Evolutionary conservation across 2,113 vertebrate genomes (phyloP).

Genomic region (Cepphus grylle): DNA sequence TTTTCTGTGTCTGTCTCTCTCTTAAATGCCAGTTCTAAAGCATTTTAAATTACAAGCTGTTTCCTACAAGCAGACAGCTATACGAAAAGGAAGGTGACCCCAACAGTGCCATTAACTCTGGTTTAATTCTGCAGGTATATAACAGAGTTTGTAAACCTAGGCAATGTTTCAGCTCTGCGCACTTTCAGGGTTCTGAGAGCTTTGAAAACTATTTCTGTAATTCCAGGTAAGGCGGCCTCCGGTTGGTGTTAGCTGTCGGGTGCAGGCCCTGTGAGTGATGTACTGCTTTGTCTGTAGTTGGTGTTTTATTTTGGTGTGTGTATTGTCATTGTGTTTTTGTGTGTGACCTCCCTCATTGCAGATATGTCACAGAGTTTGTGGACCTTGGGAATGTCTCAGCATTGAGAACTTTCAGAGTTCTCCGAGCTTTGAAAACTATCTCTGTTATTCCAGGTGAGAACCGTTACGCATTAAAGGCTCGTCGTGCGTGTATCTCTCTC

Average conservation of each 20-base stretch:
- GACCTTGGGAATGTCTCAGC: conserved; percentile 99
- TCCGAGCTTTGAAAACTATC: conserved; percentile 99
- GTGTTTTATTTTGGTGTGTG: conserved; percentile 80
- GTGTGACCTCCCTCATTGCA: conserved; percentile 98
- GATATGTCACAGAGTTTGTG: conserved; percentile 99
- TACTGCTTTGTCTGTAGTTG: conserved; percentile 87
- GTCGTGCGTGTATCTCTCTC: neutral
- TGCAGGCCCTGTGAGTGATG: conserved; percentile 87
- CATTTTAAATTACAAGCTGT: neutral
- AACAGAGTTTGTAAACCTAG: conserved; percentile 99
- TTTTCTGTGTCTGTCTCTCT: neutral
- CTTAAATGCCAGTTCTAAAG: neutral
- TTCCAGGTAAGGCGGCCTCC: conserved; percentile 93
- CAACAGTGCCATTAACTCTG: conserved; percentile 86
- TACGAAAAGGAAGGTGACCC: neutral
- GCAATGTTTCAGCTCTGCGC: conserved; percentile 99
- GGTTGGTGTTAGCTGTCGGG: conserved; percentile 95
- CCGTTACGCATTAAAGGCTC: conserved; percentile 75
- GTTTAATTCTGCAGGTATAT: conserved; percentile 99
- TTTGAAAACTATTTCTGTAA: conserved; percentile 99
- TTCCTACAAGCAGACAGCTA: neutral
- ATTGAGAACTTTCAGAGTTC: conserved; percentile 99
- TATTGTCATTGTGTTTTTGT: conserved; percentile 94
- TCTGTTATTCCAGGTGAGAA: conserved; percentile 99
- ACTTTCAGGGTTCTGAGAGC: conserved; percentile 99